These are phyloP conservation scores for Meriones unguiculatus DNA, from an alignment of 2,113 vertebrate genomes.

Conservation along the genomic window DNA sequence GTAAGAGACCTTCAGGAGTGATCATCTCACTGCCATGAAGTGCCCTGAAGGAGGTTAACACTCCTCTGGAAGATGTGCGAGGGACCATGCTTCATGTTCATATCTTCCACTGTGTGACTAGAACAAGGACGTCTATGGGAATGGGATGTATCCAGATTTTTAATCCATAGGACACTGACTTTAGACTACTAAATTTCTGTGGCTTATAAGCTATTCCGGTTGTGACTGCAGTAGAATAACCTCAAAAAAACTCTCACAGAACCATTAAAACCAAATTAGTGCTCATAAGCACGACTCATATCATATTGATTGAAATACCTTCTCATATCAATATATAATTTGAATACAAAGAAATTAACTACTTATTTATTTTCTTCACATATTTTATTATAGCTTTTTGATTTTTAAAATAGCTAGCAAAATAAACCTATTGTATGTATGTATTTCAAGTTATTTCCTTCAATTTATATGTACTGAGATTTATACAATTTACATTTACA, in stretches of 20 bases:
- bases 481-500: neutral
- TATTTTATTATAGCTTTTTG: slow-evolving; percentile 5
- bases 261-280: neutral
- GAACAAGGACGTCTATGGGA: no score
- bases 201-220: neutral
- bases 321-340: neutral
- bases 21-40: neutral
- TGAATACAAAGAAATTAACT: neutral
- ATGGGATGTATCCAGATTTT: no score
- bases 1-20: neutral
- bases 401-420: neutral
- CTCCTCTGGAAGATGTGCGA: neutral
- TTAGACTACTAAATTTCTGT: neutral
- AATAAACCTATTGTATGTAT: neutral
- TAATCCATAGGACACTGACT: neutral
- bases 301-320: neutral
- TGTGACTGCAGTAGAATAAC: neutral
- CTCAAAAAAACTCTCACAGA: neutral
- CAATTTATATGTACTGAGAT: slow-evolving; percentile 7
- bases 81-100: neutral
- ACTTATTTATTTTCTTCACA: neutral
- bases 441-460: neutral
- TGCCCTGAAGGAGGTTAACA: no score
- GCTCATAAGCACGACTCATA: neutral
- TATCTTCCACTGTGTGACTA: accelerated